A percentile compares a stretch with the other conserved stretches of the same genome.
Conservation (phyloP, 2,888 invertebrate genomes). For the Drosophila eohydei region DNA sequence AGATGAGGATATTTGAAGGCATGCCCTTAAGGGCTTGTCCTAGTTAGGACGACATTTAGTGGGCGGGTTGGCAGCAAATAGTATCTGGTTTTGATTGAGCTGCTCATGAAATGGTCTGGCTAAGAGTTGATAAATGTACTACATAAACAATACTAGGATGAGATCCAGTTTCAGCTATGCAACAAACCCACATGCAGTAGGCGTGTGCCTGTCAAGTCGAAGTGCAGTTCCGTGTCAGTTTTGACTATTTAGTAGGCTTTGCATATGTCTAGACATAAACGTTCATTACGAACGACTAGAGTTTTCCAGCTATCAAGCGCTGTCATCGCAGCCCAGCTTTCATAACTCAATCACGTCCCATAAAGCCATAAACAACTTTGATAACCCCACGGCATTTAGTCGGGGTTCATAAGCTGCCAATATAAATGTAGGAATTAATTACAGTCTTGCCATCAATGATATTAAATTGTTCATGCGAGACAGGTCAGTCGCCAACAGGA, state of each 20-base stretch:
- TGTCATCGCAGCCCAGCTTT: constrained; percentile 45
- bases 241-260: constrained; percentile 34
- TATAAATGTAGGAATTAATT: constrained; percentile 79
- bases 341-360: constrained; percentile 69
- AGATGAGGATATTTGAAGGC: constrained; percentile 25
- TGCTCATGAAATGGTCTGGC: constrained; percentile 45
- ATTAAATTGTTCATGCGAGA: constrained; percentile 37
- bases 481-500: constrained; percentile 40
- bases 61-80: constrained; percentile 30
- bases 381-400: constrained; percentile 18
- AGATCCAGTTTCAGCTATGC: constrained; percentile 16
- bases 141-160: constrained; percentile 28
- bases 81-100: constrained; percentile 44
- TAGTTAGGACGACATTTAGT: constrained; percentile 43
- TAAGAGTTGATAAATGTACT: constrained; percentile 61
- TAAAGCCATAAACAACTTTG: constrained; percentile 43
- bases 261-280: constrained; percentile 10
- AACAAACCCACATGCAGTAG: constrained; percentile 10
- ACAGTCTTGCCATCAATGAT: constrained; percentile 66
- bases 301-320: constrained; percentile 3
- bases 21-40: constrained; percentile 27
- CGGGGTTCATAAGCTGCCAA: constrained; percentile 72
- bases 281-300: background rate
- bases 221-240: constrained; percentile 56
- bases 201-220: constrained; percentile 53